Conservation (phyloP, 2,888 invertebrate genomes). For the Helobdella robusta region DNA sequence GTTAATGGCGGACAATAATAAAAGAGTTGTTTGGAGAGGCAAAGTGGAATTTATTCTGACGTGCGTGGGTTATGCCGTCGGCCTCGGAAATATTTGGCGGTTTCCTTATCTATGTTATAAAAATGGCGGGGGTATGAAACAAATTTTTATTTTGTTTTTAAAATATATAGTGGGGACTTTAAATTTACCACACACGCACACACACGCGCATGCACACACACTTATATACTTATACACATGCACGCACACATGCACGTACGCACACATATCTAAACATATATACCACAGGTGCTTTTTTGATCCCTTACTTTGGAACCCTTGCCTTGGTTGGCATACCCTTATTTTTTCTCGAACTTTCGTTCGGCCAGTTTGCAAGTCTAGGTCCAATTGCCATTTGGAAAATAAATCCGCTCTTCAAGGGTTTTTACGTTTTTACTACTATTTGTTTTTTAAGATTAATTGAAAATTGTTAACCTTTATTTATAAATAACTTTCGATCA, state of each 20-base stretch:
- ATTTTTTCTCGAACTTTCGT: slow-evolving; percentile 30
- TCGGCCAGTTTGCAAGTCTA: slow-evolving; percentile 33
- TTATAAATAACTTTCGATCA: neutral
- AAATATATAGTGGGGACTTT: neutral
- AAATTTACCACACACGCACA: too few species aligned
- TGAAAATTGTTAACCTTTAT: neutral
- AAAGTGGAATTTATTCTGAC: slow-evolving; percentile 27
- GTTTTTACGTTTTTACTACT: slow-evolving; percentile 10
- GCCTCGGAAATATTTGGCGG: slow-evolving; percentile 28
- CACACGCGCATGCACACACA: too few species aligned
- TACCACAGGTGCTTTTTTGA: slow-evolving; percentile 31
- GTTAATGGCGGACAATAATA: neutral
- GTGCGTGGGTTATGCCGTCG: slow-evolving; percentile 26
- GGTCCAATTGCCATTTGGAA: slow-evolving; percentile 32
- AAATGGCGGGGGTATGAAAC: slow-evolving; percentile 26
- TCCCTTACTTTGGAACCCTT: slow-evolving; percentile 30
- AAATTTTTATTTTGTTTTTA: neutral
- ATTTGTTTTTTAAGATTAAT: neutral
- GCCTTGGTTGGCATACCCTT: slow-evolving; percentile 29
- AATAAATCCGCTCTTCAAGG: slow-evolving; percentile 30
- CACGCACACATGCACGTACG: too few species aligned
- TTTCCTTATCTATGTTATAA: slow-evolving; percentile 28
- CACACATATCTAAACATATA: too few species aligned
- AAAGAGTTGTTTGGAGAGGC: slow-evolving; percentile 23
- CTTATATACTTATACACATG: too few species aligned